phyloP scores from a whole-genome alignment of 2,113 vertebrate species.

The Proteles cristata region DNA sequence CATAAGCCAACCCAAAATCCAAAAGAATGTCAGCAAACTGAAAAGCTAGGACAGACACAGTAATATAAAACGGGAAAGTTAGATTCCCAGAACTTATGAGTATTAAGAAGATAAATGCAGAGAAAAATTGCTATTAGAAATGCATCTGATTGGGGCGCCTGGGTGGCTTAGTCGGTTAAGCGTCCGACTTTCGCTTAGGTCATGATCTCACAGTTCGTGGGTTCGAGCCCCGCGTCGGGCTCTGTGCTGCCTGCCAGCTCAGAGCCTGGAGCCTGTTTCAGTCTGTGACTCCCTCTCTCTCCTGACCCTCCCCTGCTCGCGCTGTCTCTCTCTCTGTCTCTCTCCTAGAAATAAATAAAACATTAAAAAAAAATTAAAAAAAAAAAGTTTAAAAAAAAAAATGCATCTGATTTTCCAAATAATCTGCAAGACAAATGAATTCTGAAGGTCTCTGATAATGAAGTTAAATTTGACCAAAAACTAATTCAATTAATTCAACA shows the following conservation, averaged over 20 bases:
- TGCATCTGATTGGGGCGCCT: conserved; percentile 9
- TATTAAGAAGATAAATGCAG: conserved; percentile 53
- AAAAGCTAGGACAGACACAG: background rate
- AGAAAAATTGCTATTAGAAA: conserved; percentile 1
- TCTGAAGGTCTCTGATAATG: background rate
- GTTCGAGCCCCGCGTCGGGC: no score
- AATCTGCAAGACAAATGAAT: background rate
- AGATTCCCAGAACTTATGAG: conserved; percentile 46
- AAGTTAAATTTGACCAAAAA: conserved; percentile 26
- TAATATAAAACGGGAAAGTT: background rate
- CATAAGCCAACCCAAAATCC: background rate
- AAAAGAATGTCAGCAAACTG: background rate
- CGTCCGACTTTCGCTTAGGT: no score
- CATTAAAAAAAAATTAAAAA: no score
- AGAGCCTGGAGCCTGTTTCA: no score
- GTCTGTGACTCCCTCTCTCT: no score
- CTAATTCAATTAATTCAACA: background rate
- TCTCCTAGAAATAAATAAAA: no score
- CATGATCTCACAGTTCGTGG: no score
- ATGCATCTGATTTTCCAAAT: conserved; percentile 25
- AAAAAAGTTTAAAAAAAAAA: no score
- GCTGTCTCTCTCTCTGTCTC: no score
- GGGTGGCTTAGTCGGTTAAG: no score
- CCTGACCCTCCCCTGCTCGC: no score
- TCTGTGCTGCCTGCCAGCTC: no score